These are phyloP conservation scores for Tenthredo notha DNA, from an alignment of 2,888 invertebrate species.

Conservation along the genomic window DNA sequence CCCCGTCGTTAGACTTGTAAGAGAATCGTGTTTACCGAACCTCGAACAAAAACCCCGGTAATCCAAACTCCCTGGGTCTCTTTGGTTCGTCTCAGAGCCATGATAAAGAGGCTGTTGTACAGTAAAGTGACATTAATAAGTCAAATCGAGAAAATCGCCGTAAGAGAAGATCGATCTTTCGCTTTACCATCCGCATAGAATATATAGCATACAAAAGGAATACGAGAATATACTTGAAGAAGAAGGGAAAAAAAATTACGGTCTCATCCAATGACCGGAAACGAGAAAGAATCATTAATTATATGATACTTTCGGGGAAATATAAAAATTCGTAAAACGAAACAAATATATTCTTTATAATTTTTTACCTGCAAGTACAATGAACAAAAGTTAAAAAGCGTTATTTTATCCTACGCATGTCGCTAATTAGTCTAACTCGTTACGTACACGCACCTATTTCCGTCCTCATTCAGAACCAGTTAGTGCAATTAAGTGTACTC, in stretches of 20 bases:
- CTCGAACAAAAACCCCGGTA: not conserved
- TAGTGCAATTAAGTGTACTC: slow-evolving; percentile 67
- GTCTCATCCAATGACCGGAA: too few relatives aligned
- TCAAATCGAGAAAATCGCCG: not conserved
- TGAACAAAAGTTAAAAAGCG: too few relatives aligned
- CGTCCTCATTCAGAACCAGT: slow-evolving; percentile 67
- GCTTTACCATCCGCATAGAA: not conserved
- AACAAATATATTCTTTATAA: not conserved
- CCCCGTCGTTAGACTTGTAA: not conserved
- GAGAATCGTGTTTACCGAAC: not conserved
- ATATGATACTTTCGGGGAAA: too few relatives aligned
- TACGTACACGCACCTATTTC: slow-evolving; percentile 12
- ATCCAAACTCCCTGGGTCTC: not conserved
- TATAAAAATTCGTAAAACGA: too few relatives aligned
- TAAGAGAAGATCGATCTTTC: not conserved
- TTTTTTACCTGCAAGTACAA: too few relatives aligned
- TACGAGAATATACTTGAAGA: not conserved
- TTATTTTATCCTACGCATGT: not conserved
- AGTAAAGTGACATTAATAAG: not conserved
- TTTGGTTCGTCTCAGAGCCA: not conserved
- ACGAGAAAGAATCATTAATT: too few relatives aligned
- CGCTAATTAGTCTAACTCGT: slow-evolving; percentile 20
- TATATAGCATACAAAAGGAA: not conserved
- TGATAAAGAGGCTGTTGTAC: not conserved
- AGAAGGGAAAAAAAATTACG: too few relatives aligned